phyloP scores from a whole-genome alignment of 2,888 invertebrate genomes.

The Athalia cordata region DNA sequence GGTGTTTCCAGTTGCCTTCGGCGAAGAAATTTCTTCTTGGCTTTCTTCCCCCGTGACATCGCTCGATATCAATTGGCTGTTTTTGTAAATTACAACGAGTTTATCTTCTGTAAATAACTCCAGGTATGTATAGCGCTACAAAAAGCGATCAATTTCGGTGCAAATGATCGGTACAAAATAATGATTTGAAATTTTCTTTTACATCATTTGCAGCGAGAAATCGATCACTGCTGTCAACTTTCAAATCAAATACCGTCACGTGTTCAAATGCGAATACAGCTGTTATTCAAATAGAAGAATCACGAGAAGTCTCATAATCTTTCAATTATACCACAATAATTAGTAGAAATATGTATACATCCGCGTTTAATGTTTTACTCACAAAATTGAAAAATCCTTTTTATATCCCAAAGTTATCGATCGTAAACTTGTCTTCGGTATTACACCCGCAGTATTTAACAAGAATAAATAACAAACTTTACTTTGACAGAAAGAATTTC shows the following conservation, averaged over 20 bases:
- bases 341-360: too few relatives aligned
- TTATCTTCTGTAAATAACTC: not conserved
- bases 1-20: not conserved
- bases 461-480: too few relatives aligned
- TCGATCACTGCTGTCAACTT: not conserved
- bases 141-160: too few relatives aligned
- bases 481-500: too few relatives aligned
- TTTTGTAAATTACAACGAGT: not conserved
- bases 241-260: not conserved
- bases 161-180: not conserved
- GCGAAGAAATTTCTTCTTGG: slow-evolving; percentile 48
- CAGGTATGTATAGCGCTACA: too few relatives aligned
- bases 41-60: slow-evolving; percentile 52
- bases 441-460: too few relatives aligned
- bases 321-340: too few relatives aligned
- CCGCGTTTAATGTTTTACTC: too few relatives aligned
- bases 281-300: not conserved
- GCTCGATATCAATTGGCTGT: not conserved
- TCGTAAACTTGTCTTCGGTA: too few relatives aligned
- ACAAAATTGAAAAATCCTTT: too few relatives aligned
- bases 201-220: not conserved
- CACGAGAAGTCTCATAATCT: not conserved
- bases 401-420: too few relatives aligned
- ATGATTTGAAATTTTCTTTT: not conserved
- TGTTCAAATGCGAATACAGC: slow-evolving; percentile 1